A percentile compares a stretch with the other conserved stretches of the same genome.
phyloP scores from a whole-genome alignment of 2,888 invertebrate genomes.

The Hedychridium roseum region DNA sequence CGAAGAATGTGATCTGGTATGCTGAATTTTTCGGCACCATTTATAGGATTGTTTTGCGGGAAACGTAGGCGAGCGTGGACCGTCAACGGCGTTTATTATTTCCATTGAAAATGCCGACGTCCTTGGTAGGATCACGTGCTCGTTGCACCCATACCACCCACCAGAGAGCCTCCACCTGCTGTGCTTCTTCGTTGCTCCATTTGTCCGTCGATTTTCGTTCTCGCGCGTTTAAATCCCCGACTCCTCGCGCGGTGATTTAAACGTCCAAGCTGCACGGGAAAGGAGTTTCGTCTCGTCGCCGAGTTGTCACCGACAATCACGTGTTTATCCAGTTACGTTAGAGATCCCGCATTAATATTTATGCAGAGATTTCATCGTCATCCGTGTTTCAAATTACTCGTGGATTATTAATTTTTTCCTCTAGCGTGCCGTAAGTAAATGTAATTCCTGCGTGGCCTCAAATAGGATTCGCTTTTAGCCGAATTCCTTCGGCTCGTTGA shows the following conservation, averaged over 20 bases:
- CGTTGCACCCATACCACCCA: conserved; percentile 23
- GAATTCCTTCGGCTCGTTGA: no score
- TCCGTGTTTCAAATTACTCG: no score
- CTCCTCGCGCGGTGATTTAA: conserved; percentile 26
- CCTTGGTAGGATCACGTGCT: conserved; percentile 59
- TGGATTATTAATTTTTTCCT: no score
- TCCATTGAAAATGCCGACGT: conserved; percentile 52
- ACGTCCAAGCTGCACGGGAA: conserved; percentile 9
- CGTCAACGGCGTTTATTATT: conserved; percentile 40
- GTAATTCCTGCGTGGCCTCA: no score
- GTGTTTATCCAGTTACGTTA: neutral
- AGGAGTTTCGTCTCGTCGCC: neutral
- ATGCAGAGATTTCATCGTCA: no score
- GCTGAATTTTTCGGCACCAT: no score
- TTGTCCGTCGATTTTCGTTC: conserved; percentile 21
- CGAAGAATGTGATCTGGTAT: no score
- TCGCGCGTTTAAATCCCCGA: conserved; percentile 33
- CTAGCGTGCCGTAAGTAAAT: no score
- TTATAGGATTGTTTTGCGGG: no score
- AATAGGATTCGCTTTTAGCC: no score
- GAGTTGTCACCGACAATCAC: no score
- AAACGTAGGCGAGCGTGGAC: no score
- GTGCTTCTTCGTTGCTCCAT: conserved; percentile 21
- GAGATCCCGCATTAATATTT: neutral
- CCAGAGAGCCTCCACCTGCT: conserved; percentile 43